Conservation (phyloP, 2,888 invertebrate species). For the Ctenicera cuprea region DNA sequence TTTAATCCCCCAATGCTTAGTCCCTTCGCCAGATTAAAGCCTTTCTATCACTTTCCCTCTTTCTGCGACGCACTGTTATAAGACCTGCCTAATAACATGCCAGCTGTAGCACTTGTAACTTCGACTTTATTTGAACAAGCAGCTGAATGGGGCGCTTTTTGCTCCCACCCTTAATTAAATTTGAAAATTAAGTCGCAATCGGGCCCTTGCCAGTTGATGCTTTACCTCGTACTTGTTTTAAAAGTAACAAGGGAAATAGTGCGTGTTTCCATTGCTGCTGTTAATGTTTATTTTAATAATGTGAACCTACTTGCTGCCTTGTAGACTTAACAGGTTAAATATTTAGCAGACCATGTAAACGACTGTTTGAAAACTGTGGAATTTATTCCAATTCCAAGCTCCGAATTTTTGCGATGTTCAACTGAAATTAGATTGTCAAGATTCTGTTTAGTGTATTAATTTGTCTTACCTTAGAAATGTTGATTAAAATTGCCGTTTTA, state of each 20-base stretch:
- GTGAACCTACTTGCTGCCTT: background rate
- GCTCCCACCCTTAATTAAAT: slow-evolving; percentile 35
- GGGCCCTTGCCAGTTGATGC: slow-evolving; percentile 16
- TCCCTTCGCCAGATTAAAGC: slow-evolving; percentile 30
- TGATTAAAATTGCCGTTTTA: too few species aligned
- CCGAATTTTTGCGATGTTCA: too few species aligned
- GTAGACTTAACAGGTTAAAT: too few species aligned
- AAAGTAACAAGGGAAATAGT: background rate
- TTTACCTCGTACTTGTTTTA: slow-evolving; percentile 17
- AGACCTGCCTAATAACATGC: slow-evolving; percentile 34
- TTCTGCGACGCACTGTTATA: slow-evolving; percentile 24
- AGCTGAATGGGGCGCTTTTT: slow-evolving; percentile 22
- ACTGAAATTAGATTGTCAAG: too few species aligned
- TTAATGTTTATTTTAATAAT: slow-evolving; percentile 7
- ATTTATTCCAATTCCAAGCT: too few species aligned
- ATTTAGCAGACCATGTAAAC: too few species aligned
- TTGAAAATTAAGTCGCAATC: slow-evolving; percentile 29
- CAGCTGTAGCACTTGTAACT: slow-evolving; percentile 33
- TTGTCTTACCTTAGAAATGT: too few species aligned
- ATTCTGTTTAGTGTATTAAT: too few species aligned
- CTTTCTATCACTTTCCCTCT: slow-evolving; percentile 29
- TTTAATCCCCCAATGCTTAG: slow-evolving; percentile 23
- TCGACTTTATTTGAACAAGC: slow-evolving; percentile 34
- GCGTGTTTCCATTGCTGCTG: background rate
- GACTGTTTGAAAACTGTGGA: too few species aligned